Evolutionary conservation across 2,888 invertebrate genomes (phyloP).

Genomic region (Diplolepis rosae): DNA sequence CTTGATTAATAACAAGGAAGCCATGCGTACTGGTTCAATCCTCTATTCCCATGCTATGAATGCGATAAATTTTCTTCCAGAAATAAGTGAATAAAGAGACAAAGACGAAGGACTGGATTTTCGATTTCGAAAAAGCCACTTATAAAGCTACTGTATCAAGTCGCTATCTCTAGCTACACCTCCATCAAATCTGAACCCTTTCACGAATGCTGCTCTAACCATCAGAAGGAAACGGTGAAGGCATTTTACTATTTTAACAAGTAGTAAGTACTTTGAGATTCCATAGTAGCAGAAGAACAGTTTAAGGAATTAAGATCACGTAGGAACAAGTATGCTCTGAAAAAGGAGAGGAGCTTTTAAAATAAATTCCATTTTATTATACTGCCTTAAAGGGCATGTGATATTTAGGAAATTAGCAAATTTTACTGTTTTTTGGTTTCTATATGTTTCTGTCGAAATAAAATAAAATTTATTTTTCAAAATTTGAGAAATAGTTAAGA

Average conservation of each 20-base stretch:
- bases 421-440: too few species aligned
- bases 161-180: neutral
- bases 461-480: too few species aligned
- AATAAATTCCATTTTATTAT: neutral
- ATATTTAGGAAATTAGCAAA: too few species aligned
- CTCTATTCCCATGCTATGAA: slow-evolving; percentile 11
- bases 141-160: slow-evolving; percentile 20
- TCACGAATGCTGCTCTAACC: slow-evolving; percentile 4
- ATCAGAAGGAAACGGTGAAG: slow-evolving; percentile 12
- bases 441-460: too few species aligned
- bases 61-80: slow-evolving; percentile 26
- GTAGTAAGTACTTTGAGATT: neutral
- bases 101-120: slow-evolving; percentile 27
- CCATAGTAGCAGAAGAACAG: neutral
- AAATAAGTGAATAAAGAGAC: slow-evolving; percentile 26
- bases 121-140: slow-evolving; percentile 28
- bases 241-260: neutral
- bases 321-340: neutral
- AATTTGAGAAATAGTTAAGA: too few species aligned
- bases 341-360: neutral
- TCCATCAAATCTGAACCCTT: slow-evolving; percentile 2
- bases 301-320: slow-evolving; percentile 7
- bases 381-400: too few species aligned
- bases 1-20: slow-evolving; percentile 31
- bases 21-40: slow-evolving; percentile 20